Base-by-base conservation (phyloP, 2,797 vertebrate genomes). In the Momotus momota region DNA sequence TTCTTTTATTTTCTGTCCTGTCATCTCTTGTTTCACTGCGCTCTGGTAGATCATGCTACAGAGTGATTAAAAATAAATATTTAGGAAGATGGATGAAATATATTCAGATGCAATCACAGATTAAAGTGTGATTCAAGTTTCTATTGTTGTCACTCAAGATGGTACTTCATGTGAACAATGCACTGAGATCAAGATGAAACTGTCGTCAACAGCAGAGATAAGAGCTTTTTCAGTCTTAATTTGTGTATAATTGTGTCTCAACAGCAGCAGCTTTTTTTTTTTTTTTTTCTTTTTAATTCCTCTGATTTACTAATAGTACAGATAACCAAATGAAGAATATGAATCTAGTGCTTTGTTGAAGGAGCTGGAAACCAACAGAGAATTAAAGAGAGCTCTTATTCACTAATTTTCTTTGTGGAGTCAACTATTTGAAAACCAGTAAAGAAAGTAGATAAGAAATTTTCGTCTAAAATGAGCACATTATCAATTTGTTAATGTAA, bases 61-160 rank as follows among this genome's bases (percentile, higher is more conserved):
- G n/a, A 40, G 5, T 49, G 43, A 91, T 85, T 82, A 74, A 97
- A 94, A 93, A 80, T 57, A 92, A 96, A 82, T 88, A 64, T 89
- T 86, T 48, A 35, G 29, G 21, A 29, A 81, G 55, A 60, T 52
- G 8, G 21, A 83, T 82, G 23, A 94, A 92, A 87, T 81, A 70
- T 61, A 94, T 91, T 93, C 84, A 92, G 52, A 85, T 67, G n/a
- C 14, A 81, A 92, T 94, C 72, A 85, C 35, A 89, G 46, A 94
- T 84, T 77, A 81, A 95, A 93, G 31, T 78, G 86, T 40, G 77
- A 92, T 92, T 96, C 70, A 90, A 82, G 79, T 78, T 96, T 87
- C 81, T 84, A 45, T 82, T 95, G 75, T 91, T 93, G 48, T 77
- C 74, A 67, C 60, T 95, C 67, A 91, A 90, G 79, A 82, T 78